A percentile compares a stretch with the other conserved stretches of the same genome.
Evolutionary conservation across 2,888 invertebrate genomes (phyloP).

Genomic region (Junonia oenone): DNA sequence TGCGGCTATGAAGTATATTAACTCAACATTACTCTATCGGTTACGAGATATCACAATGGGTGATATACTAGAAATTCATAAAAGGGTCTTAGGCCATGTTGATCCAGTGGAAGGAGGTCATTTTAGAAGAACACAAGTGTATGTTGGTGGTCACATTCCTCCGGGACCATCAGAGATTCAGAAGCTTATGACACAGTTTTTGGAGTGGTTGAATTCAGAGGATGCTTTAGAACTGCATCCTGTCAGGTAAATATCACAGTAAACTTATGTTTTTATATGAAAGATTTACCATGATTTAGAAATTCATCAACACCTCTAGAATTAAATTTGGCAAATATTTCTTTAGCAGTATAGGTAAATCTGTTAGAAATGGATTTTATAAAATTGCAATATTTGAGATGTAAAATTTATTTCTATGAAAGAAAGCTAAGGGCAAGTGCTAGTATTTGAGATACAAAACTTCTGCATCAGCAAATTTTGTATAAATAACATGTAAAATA

Average conservation of each 20-base stretch:
- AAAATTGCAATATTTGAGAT: no score
- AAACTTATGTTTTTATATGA: no score
- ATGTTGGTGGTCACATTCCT: constrained; percentile 96
- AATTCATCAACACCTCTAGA: no score
- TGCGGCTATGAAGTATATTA: constrained; percentile 95
- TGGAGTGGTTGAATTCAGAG: constrained; percentile 96
- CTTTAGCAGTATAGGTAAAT: no score
- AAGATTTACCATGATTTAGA: no score
- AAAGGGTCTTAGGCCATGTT: constrained; percentile 94
- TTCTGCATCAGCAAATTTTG: no score
- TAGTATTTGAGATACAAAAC: no score
- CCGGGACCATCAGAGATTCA: constrained; percentile 91
- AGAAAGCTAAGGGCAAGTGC: no score
- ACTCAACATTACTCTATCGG: constrained; percentile 88
- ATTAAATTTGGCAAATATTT: no score
- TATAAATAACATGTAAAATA: no score
- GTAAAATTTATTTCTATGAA: no score
- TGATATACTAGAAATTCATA: constrained; percentile 95
- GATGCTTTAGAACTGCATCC: constrained; percentile 92
- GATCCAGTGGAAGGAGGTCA: constrained; percentile 95
- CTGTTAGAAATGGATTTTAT: no score
- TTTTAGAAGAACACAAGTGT: constrained; percentile 93
- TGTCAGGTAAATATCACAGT: constrained; percentile 83
- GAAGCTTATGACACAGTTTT: constrained; percentile 90
- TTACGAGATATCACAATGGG: constrained; percentile 88